These are phyloP conservation scores for Anguilla marmorata DNA, from an alignment of 2,797 vertebrate species.

Conservation along the genomic window DNA sequence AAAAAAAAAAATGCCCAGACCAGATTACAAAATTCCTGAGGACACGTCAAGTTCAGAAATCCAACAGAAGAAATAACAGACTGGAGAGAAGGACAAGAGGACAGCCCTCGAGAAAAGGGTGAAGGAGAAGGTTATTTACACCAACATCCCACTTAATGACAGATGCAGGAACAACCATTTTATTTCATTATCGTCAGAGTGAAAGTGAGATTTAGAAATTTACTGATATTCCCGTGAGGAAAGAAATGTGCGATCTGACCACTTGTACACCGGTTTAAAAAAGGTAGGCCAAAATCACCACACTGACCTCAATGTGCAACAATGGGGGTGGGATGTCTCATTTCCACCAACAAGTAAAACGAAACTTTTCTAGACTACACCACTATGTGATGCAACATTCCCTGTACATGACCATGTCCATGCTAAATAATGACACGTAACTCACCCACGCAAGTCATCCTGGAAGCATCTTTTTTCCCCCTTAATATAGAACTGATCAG, in stretches of 20 bases:
- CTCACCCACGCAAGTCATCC: neutral
- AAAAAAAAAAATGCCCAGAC: slow-evolving; percentile 13
- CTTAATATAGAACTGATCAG: neutral
- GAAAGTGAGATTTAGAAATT: slow-evolving; percentile 21
- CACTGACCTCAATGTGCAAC: neutral
- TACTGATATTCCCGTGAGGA: slow-evolving; percentile 15
- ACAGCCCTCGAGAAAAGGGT: neutral
- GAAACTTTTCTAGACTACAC: neutral
- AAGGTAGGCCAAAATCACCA: neutral
- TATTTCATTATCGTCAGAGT: neutral
- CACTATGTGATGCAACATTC: neutral
- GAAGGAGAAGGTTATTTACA: neutral
- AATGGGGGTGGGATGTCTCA: neutral
- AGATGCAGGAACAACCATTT: slow-evolving; percentile 11
- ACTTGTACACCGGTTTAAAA: neutral
- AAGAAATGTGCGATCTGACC: slow-evolving; percentile 2
- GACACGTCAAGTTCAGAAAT: neutral
- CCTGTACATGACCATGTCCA: neutral
- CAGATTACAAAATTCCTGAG: slow-evolving; percentile 19
- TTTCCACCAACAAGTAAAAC: neutral
- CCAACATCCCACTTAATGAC: neutral
- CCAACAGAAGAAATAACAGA: neutral
- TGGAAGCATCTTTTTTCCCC: neutral
- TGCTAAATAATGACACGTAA: neutral
- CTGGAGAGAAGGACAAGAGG: neutral